phyloP scores from a whole-genome alignment of 2,113 vertebrate species.

The Cacatua alba region DNA sequence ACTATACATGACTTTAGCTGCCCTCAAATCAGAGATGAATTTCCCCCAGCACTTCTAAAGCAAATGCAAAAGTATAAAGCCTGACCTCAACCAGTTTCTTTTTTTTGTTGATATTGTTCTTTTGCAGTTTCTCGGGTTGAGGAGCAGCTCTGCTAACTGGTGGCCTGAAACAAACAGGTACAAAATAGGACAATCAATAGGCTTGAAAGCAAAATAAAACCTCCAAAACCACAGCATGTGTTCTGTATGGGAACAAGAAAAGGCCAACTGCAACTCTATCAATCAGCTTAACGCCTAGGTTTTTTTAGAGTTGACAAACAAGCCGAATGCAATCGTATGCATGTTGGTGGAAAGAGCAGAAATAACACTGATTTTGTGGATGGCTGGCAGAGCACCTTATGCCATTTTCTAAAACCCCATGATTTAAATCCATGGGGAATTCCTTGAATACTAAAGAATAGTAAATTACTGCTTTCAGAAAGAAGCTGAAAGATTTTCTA shows the following conservation, averaged over 20 bases:
- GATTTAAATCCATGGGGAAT: neutral
- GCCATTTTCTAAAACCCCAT: neutral
- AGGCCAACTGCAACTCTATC: neutral
- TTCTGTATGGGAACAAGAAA: neutral
- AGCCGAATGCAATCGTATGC: neutral
- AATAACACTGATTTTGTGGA: neutral
- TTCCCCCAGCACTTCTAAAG: neutral
- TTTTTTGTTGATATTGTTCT: constrained; percentile 92
- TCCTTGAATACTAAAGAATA: neutral
- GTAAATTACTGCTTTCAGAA: neutral
- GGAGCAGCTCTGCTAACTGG: constrained; percentile 93
- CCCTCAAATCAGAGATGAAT: neutral
- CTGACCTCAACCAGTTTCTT: constrained; percentile 93
- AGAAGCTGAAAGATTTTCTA: neutral
- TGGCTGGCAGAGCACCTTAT: neutral
- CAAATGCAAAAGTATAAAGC: neutral
- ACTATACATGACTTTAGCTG: neutral
- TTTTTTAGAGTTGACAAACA: neutral
- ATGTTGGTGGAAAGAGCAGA: neutral
- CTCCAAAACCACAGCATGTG: neutral
- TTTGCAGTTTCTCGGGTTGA: constrained; percentile 92
- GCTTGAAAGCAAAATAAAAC: neutral
- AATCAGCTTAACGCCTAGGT: neutral
- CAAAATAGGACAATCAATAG: neutral
- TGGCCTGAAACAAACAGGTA: constrained; percentile 78